Conservation (phyloP, 1,140 invertebrate species). For the Lethrus apterus region DNA sequence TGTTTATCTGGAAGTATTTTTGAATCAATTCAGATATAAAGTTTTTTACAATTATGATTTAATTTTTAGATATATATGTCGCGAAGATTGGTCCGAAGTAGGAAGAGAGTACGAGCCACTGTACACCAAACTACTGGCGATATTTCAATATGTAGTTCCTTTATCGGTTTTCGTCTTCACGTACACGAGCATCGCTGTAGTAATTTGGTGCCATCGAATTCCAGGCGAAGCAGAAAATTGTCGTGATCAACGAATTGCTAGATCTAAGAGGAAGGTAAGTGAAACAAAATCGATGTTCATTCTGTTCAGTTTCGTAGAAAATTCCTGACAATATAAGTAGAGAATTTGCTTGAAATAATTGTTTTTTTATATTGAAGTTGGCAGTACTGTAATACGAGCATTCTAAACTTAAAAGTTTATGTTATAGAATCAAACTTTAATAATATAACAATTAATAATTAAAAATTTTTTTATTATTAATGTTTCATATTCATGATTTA, state of each 20-base stretch:
- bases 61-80: conserved; percentile 55
- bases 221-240: conserved; percentile 79
- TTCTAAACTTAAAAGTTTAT: too few species aligned
- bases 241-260: conserved; percentile 72
- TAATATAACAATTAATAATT: too few species aligned
- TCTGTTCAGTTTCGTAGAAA: too few species aligned
- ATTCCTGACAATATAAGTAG: too few species aligned
- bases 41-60: conserved; percentile 14
- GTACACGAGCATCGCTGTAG: conserved; percentile 76
- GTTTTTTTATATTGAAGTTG: too few species aligned
- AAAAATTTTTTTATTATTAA: too few species aligned
- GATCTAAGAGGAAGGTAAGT: conserved; percentile 82
- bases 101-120: conserved; percentile 25
- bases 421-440: too few species aligned
- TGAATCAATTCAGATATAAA: not conserved
- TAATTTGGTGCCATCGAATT: conserved; percentile 80
- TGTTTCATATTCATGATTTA: too few species aligned
- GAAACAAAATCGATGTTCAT: too few species aligned
- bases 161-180: conserved; percentile 77
- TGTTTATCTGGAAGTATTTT: not conserved
- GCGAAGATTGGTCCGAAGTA: conserved; percentile 53
- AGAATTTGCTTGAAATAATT: too few species aligned
- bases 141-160: conserved; percentile 81
- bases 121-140: conserved; percentile 70
- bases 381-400: too few species aligned